Base-by-base conservation (phyloP, 1,140 invertebrate genomes). In the Meloidogyne chitwoodi region DNA sequence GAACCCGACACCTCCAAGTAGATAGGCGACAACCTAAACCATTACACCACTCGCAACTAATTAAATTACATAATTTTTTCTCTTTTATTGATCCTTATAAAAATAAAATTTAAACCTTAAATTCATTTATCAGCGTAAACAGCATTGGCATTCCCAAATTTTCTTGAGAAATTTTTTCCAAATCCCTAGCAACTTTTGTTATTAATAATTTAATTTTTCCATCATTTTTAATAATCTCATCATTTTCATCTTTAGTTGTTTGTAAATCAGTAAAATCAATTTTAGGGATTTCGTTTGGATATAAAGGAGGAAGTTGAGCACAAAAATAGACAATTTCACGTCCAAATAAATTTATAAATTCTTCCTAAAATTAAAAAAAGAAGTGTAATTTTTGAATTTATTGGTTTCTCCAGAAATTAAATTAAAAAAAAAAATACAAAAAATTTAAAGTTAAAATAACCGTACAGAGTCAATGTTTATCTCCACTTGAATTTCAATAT, bases 141-240 rank as follows among this genome's bases (percentile, higher is more conserved):
- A 77, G n/a, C 76, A 77, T 77, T 8, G 75, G 65, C 76, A 77
- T 77, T 1, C 76, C 63, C 11, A 77, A n/a, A 61, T 68, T 78
- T 29, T 77, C 76, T 34, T 65, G 24, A 0, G 62, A 24, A 27
- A 66, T 22, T 26, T 48, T 77, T 29, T 76, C 64, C 71, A 77
- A 38, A 24, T 74, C 76, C 10, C 3, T 62, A 1, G 24, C 24
- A 41, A 77, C 71, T 38, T 73, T 63, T 22, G 16, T 27, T 64
- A 38, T 64, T 38, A 64, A 63, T 38, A n/a, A 63, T 14, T 26
- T 22, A 38, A 29, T 26, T 64, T 48, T 68, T 38, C n/a, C n/a
- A n/a, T 12, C 19, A n/a, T 66, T 8, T n/a, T 65, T 44, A 3
- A 19, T 31, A 26, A 48, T 44, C 4, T 67, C 68, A 31, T 67